phyloP scores from a whole-genome alignment of 2,113 vertebrate genomes.

The Propithecus coquereli region DNA sequence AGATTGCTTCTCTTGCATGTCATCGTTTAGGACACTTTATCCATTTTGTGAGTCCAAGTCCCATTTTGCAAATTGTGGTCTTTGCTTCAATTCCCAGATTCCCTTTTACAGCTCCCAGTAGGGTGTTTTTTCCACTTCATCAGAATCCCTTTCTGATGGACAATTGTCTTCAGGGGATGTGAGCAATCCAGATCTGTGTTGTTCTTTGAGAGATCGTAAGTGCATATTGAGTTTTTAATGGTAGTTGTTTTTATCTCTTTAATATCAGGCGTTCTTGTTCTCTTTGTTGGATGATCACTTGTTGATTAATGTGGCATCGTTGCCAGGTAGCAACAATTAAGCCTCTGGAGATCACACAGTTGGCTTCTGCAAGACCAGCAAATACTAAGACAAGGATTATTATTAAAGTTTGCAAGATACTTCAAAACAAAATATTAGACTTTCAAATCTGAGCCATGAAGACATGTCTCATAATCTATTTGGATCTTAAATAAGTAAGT shows the following conservation, averaged over 20 bases:
- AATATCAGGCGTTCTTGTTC: not conserved
- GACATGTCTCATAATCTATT: not conserved
- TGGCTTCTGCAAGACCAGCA: not conserved
- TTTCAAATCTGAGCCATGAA: not conserved
- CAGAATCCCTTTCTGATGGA: not conserved
- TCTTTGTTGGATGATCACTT: not conserved
- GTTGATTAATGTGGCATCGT: not conserved
- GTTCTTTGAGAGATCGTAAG: not conserved
- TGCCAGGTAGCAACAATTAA: not conserved
- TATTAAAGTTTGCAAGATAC: not conserved
- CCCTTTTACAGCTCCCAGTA: not conserved
- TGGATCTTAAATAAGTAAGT: not conserved
- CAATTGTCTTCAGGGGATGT: not conserved
- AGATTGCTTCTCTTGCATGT: not conserved
- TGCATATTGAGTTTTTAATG: not conserved
- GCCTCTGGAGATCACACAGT: not conserved
- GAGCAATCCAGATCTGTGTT: not conserved
- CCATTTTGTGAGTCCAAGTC: not conserved
- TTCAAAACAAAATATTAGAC: not conserved
- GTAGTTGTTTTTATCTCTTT: not conserved
- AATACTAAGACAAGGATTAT: not conserved
- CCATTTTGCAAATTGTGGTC: not conserved
- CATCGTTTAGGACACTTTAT: not conserved
- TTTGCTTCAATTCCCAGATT: not conserved
- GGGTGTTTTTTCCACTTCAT: not conserved